phyloP scores from a whole-genome alignment of 35 echinoderm and acorn worm species.

The Amphiura filiformis region DNA sequence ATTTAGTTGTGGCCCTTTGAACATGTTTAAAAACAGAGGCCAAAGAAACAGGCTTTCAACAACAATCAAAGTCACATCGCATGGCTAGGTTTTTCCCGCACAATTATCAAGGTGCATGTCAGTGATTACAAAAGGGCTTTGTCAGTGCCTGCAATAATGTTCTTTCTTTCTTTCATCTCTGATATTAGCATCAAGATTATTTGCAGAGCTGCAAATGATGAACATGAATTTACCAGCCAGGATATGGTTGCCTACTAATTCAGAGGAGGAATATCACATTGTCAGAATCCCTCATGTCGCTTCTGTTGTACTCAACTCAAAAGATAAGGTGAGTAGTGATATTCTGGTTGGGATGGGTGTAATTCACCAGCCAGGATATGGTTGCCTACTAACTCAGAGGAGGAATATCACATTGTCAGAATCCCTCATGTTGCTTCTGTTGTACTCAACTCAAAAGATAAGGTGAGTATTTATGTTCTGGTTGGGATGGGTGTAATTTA shows the following conservation, averaged over 20 bases:
- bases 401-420: conserved; percentile 91
- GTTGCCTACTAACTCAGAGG: conserved; percentile 68
- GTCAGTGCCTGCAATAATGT: no score
- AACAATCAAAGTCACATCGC: no score
- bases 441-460: conserved; percentile 98
- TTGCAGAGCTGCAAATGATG: conserved; percentile 78
- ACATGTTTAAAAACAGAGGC: no score
- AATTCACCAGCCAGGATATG: conserved; percentile 94
- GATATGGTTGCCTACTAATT: conserved; percentile 85
- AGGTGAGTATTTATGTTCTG: conserved; percentile 36
- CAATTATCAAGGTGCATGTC: no score
- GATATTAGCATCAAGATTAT: conserved; percentile 70
- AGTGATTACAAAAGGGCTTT: no score
- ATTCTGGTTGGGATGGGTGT: background rate
- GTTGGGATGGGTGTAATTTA: conserved; percentile 41
- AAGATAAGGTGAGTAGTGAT: conserved; percentile 79
- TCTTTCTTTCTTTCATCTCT: no score
- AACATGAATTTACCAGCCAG: conserved; percentile 93
- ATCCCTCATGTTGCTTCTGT: conserved; percentile 79
- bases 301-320: conserved; percentile 91
- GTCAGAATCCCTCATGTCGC: conserved; percentile 83
- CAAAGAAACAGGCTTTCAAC: no score
- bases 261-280: conserved; percentile 81
- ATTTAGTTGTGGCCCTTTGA: no score
- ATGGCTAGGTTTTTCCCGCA: no score